Evolutionary conservation across 2,113 vertebrate genomes (phyloP).

Genomic region (Psittacus erithacus): DNA sequence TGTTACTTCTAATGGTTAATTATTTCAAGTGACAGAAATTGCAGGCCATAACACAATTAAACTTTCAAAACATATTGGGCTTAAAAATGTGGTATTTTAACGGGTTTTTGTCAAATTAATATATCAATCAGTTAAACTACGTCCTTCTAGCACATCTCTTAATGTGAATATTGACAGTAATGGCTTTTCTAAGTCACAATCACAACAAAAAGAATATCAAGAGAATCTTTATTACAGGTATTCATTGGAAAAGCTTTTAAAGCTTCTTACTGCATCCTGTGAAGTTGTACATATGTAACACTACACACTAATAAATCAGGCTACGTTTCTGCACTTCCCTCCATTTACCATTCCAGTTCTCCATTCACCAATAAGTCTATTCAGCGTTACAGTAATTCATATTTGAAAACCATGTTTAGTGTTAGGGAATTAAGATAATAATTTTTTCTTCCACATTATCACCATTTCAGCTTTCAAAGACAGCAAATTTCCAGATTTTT

Average conservation of each 20-base stretch:
- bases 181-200: not conserved
- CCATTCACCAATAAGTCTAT: conserved; percentile 1
- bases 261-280: not conserved
- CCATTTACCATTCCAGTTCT: not conserved
- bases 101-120: not conserved
- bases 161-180: not conserved
- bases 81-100: not conserved
- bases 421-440: not conserved
- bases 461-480: conserved; percentile 27
- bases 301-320: not conserved
- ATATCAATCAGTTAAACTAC: not conserved
- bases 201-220: not conserved
- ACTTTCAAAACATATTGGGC: not conserved
- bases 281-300: not conserved
- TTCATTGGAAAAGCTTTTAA: not conserved
- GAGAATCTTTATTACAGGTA: not conserved
- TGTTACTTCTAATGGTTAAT: not conserved
- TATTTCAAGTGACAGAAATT: not conserved
- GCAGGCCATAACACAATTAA: not conserved
- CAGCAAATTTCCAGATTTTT: conserved; percentile 47
- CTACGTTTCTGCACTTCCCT: not conserved
- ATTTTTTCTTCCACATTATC: conserved; percentile 26
- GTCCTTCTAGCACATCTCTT: not conserved
- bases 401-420: conserved; percentile 12
- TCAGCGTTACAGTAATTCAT: not conserved